Evolutionary conservation across 2,888 invertebrate species (phyloP), one percentile per base, ranked within the genome.

Genomic region (Tigriopus californicus): DNA sequence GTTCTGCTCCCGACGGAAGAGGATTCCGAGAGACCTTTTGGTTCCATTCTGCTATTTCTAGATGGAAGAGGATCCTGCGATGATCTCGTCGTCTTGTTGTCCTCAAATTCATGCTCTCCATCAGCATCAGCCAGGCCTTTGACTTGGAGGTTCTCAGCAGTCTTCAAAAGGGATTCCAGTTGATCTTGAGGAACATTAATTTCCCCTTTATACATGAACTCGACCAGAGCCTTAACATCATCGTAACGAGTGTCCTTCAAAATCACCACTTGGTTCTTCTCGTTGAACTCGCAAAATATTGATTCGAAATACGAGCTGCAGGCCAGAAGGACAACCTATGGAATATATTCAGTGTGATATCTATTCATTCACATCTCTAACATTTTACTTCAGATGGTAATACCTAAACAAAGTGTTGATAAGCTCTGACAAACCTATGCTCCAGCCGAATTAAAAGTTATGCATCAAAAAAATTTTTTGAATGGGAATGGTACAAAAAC

Each of bases 201-300:
- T 75, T 91, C 91, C 64, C 91, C 91, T 68, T 87, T 87, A 73
- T 91, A 91, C 90, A 91, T 91, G 70, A 90, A 91, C 71, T 89
- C 87, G 60, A 91, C 84, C 64, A 91, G 77, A 62, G 88, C 87
- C 71, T 83, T 83, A 67, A 91, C 80, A 73, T 91, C 90, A 64
- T 85, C 81, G 68, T 86, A 90, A 70, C 86, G 83, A 62, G 90
- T 86, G 72, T 91, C 90, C 74, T 89, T 88, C 69, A 90, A 82
- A 65, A 85, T 85, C 64, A 85, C 80, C 66, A 85, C 83, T 56
- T 85, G 84, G 71, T 85, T 83, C 65, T 81, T 81, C 69, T 83
- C 83, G 69, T 81, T 81, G 71, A 82, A 82, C 67, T 83, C 82
- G 60, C 86, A 84, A 62, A 90, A 79, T 66, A 91, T 79, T 44